Base-by-base conservation (phyloP, 1,140 invertebrate genomes). In the Leptinotarsa undecemlineata region DNA sequence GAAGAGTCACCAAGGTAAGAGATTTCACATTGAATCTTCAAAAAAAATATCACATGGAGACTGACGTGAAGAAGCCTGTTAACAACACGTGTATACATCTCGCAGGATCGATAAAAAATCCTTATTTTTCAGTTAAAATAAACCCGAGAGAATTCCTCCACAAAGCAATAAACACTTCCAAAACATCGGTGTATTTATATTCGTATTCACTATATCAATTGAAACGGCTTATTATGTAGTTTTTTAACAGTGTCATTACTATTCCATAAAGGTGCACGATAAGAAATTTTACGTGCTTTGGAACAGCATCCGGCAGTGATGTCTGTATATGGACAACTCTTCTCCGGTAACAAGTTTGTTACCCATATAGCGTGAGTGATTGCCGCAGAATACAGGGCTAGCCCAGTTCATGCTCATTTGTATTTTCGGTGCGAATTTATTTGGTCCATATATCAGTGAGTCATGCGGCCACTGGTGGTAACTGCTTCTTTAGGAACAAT, bases 281-380 rank as follows among this genome's bases (percentile, higher is more conserved):
- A 57, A 57, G 51, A 57, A 57, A 57, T 57, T 57, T 57, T 57
- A 17, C 15, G 15, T 15, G 15, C 15, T 19, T 15, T 57, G 51
- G 51, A 57, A 57, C 51, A 57, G 51, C 51, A 57, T 57, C 51
- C 51, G 51, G 51, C 51, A 57, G 51, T 57, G 51, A 57, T 57
- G 51, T 57, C 51, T 57, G 51, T 57, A 57, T 57, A 57, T 57
- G 51, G 51, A 19, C 51, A 57, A 57, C 51, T 57, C 51, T 57
- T 57, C 51, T 57, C 51, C 51, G 17, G 51, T 57, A 57, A 57
- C 51, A 57, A 5, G 51, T 57, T 57, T 57, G 51, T 57, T 57
- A 57, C 51, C 51, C 51, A 57, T 57, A 57, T 57, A 57, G 51
- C 51, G 15, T 57, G 51, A 57, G 51, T 57, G 51, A 57, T 57